These are phyloP conservation scores for Nematolebias whitei DNA, from an alignment of 2,113 vertebrate species.

Conservation along the genomic window DNA sequence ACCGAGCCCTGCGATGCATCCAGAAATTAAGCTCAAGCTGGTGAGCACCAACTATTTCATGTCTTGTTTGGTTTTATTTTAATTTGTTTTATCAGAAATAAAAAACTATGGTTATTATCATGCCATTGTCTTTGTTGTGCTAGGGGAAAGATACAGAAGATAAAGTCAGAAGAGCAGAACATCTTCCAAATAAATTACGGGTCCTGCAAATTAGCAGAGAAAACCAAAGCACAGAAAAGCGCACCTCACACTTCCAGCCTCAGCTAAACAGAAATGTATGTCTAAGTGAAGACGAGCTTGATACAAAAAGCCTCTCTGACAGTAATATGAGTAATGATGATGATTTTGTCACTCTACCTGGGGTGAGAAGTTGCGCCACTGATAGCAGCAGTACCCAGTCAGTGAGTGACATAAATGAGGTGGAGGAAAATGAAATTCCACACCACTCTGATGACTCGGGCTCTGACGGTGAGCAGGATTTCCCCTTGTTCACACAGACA, in stretches of 20 bases:
- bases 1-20: slow-evolving; percentile 19
- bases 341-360: slow-evolving; percentile 8
- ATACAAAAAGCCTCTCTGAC: not conserved
- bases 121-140: not conserved
- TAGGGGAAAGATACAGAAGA: slow-evolving; percentile 13
- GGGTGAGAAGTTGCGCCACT: not conserved
- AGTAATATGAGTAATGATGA: slow-evolving; percentile 3
- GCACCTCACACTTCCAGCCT: not conserved
- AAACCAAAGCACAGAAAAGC: slow-evolving; percentile 2
- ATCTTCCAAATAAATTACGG: slow-evolving; percentile 11
- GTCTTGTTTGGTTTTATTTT: not conserved
- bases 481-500: slow-evolving; percentile 6
- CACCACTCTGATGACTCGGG: not conserved
- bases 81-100: slow-evolving; percentile 1
- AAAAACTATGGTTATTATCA: not conserved
- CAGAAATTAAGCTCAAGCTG: slow-evolving; percentile 13
- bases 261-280: slow-evolving; percentile 7
- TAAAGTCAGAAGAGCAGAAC: slow-evolving; percentile 11
- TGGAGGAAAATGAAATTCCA: not conserved
- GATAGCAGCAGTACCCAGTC: not conserved
- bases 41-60: slow-evolving; percentile 11
- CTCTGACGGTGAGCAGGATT: slow-evolving; percentile 16
- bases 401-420: slow-evolving; percentile 9
- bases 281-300: slow-evolving; percentile 28
- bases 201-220: slow-evolving; percentile 1